phyloP scores from a whole-genome alignment of 2,888 invertebrate species.

The Drosophila pegasa region DNA sequence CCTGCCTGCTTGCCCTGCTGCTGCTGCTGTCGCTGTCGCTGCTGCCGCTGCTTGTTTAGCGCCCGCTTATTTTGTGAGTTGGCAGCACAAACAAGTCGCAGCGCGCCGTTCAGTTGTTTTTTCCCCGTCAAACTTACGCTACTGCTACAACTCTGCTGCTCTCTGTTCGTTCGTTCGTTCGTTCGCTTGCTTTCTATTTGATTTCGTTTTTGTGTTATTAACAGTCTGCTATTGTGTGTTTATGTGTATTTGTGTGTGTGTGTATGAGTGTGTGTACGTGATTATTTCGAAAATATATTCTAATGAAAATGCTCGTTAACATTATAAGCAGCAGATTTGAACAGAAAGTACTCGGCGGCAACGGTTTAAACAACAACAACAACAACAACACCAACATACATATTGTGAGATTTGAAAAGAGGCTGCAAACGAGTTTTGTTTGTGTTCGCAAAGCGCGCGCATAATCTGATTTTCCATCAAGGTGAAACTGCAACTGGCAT shows the following conservation, averaged over 20 bases:
- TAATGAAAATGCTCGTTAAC: conserved; percentile 49
- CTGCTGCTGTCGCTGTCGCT: conserved; percentile 13
- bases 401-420: conserved; percentile 39
- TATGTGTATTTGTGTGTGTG: conserved; percentile 58
- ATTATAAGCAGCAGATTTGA: conserved; percentile 37
- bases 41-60: conserved; percentile 41
- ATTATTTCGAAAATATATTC: conserved; percentile 55
- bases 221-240: conserved; percentile 68
- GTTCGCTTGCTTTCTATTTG: conserved; percentile 79
- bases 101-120: conserved; percentile 67
- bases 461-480: conserved; percentile 66
- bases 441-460: conserved; percentile 59
- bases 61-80: conserved; percentile 67
- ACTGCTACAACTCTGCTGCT: conserved; percentile 64
- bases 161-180: conserved; percentile 70
- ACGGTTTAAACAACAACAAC: conserved; percentile 30
- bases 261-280: conserved; percentile 62
- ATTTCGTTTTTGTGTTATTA: conserved; percentile 79
- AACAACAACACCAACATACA: conserved; percentile 23
- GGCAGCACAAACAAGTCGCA: conserved; percentile 64
- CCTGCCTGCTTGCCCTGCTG: conserved; percentile 31
- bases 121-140: conserved; percentile 62
- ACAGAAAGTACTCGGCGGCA: conserved; percentile 39
- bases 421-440: conserved; percentile 65
- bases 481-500: conserved; percentile 76